Conservation (phyloP, 2,797 vertebrate genomes). For the Enteromius treurensis region DNA sequence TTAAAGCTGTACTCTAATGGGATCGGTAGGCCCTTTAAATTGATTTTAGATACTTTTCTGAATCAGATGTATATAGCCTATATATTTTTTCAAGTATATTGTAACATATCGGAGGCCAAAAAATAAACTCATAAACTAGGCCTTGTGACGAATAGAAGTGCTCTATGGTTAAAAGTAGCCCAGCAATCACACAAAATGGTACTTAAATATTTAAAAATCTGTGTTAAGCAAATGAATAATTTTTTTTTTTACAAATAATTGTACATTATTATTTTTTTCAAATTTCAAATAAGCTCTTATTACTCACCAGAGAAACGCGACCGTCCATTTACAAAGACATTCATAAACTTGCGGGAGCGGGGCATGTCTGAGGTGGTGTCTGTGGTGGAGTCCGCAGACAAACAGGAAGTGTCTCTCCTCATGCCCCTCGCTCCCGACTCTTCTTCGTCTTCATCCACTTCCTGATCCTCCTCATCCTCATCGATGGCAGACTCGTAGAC, state of each 20-base stretch:
- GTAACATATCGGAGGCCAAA: neutral
- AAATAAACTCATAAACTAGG: neutral
- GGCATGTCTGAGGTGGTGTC: slow-evolving; percentile 81
- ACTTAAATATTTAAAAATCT: neutral
- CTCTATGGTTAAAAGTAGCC: neutral
- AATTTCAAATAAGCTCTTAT: neutral
- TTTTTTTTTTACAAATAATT: neutral
- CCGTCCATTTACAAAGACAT: slow-evolving; percentile 89
- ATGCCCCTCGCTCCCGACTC: slow-evolving; percentile 71
- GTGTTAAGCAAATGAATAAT: neutral
- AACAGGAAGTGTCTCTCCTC: slow-evolving; percentile 74
- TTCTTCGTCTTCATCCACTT: slow-evolving; percentile 73
- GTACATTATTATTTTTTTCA: neutral
- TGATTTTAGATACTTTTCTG: neutral
- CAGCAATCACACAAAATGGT: neutral
- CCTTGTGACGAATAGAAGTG: neutral
- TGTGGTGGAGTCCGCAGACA: slow-evolving; percentile 80
- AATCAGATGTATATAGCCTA: neutral
- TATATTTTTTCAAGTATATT: neutral
- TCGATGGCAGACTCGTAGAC: slow-evolving; percentile 85
- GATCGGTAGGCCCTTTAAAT: neutral
- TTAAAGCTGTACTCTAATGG: neutral
- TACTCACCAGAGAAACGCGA: slow-evolving; percentile 85
- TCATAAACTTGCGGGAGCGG: slow-evolving; percentile 94
- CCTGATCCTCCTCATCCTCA: slow-evolving; percentile 81